Evolutionary conservation across 2,888 invertebrate species (phyloP).

Genomic region (Brachynemurus nebulosus): DNA sequence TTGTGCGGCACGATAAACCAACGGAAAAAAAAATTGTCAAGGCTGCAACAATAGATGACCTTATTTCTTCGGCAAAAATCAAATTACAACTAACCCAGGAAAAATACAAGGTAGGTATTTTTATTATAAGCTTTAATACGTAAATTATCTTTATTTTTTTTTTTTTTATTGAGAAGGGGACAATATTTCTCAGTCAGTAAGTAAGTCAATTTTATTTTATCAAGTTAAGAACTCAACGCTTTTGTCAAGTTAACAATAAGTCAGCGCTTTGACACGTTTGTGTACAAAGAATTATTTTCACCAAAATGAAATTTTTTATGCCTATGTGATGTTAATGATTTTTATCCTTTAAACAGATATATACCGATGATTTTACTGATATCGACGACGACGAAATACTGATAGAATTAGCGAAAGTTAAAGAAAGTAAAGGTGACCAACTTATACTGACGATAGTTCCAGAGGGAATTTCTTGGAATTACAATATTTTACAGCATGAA

Average conservation of each 20-base stretch:
- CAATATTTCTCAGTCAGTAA: no score
- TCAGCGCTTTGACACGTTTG: no score
- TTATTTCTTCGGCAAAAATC: background rate
- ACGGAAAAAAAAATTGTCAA: background rate
- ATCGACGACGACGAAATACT: background rate
- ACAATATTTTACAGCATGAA: background rate
- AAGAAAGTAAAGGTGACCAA: background rate
- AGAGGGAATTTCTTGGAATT: background rate
- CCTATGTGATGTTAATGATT: background rate
- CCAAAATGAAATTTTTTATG: no score
- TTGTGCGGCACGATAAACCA: background rate
- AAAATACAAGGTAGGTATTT: background rate
- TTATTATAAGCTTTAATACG: background rate
- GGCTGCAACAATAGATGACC: background rate
- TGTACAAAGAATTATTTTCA: no score
- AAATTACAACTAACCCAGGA: slow-evolving; percentile 3
- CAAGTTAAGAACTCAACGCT: no score
- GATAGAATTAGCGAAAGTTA: background rate
- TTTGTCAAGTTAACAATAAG: no score
- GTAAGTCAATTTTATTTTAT: no score
- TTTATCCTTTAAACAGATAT: background rate
- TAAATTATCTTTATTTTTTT: background rate
- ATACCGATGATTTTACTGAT: background rate
- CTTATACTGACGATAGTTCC: background rate
- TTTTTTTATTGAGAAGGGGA: no score